Percentiles rank a stretch among this genome's conserved stretches.
phyloP scores from a whole-genome alignment of 1,140 invertebrate species.

The Micrasema minimum region DNA sequence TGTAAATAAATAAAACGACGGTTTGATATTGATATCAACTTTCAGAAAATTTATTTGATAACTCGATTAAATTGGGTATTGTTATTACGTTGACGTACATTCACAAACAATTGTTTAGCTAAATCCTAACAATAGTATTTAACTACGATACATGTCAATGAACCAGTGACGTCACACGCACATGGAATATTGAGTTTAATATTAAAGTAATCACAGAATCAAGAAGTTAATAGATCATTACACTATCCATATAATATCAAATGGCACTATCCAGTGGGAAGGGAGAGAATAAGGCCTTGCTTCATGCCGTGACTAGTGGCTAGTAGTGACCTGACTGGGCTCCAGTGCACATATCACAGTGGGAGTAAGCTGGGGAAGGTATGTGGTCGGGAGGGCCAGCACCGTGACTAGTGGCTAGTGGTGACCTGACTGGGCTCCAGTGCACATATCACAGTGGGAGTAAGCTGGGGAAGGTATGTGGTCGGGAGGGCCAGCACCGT shows the following conservation, averaged over 20 bases:
- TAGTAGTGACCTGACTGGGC: background rate
- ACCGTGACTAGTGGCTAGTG: conserved; percentile 5
- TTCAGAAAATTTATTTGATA: conserved; percentile 53
- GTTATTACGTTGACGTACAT: conserved; percentile 52
- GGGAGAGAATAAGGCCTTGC: conserved; percentile 15
- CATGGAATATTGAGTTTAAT: conserved; percentile 47
- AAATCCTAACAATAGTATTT: conserved; percentile 49
- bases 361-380: background rate
- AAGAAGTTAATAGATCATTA: conserved; percentile 50
- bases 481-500: too few relatives aligned
- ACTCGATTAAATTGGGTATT: conserved; percentile 51
- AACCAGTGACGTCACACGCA: conserved; percentile 46
- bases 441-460: too few relatives aligned
- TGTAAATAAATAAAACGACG: conserved; percentile 27
- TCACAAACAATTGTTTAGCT: conserved; percentile 51
- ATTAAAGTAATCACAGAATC: conserved; percentile 53
- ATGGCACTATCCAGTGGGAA: conserved; percentile 26
- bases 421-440: too few relatives aligned
- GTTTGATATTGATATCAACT: conserved; percentile 49
- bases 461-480: too few relatives aligned
- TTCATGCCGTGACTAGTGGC: background rate
- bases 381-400: too few relatives aligned
- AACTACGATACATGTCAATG: conserved; percentile 48
- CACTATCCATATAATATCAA: conserved; percentile 44
- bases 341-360: background rate